phyloP scores from a whole-genome alignment of 2,888 invertebrate species.

The Spisula subtruncata region DNA sequence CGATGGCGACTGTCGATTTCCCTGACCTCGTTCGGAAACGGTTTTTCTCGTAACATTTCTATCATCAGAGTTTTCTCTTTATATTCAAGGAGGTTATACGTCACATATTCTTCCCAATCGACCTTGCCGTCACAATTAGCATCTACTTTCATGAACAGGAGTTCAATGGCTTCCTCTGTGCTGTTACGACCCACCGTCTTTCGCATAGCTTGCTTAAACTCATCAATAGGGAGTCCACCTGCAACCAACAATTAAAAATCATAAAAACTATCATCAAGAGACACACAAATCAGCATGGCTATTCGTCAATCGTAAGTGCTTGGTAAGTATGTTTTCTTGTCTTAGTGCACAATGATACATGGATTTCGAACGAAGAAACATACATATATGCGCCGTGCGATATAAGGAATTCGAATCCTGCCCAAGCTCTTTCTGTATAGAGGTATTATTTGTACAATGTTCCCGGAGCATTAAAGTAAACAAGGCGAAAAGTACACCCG shows the following conservation, averaged over 20 bases:
- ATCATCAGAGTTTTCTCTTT: slow-evolving; percentile 83
- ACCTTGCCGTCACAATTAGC: slow-evolving; percentile 89
- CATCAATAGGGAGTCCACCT: slow-evolving; percentile 78
- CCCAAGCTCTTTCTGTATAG: too few relatives aligned
- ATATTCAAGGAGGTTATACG: slow-evolving; percentile 92
- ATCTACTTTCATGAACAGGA: slow-evolving; percentile 87
- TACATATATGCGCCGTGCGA: too few relatives aligned
- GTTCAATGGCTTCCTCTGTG: slow-evolving; percentile 81
- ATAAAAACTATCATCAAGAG: too few relatives aligned
- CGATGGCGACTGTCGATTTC: slow-evolving; percentile 91
- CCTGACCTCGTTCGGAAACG: slow-evolving; percentile 86
- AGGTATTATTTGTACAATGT: too few relatives aligned
- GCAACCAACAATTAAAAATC: slow-evolving; percentile 31
- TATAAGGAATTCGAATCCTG: too few relatives aligned
- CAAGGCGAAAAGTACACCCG: too few relatives aligned
- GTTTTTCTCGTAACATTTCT: slow-evolving; percentile 78
- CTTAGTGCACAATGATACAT: too few relatives aligned
- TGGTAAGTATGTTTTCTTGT: too few relatives aligned
- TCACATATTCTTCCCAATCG: slow-evolving; percentile 93
- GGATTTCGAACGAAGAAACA: too few relatives aligned
- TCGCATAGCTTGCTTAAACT: slow-evolving; percentile 83
- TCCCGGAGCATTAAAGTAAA: too few relatives aligned
- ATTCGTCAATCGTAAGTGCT: too few relatives aligned
- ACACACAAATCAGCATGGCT: too few relatives aligned
- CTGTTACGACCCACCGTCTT: slow-evolving; percentile 79